Percentiles rank a stretch among this genome's conserved stretches.
phyloP scores from a whole-genome alignment of 2,797 vertebrate species.

The Dallia pectoralis region DNA sequence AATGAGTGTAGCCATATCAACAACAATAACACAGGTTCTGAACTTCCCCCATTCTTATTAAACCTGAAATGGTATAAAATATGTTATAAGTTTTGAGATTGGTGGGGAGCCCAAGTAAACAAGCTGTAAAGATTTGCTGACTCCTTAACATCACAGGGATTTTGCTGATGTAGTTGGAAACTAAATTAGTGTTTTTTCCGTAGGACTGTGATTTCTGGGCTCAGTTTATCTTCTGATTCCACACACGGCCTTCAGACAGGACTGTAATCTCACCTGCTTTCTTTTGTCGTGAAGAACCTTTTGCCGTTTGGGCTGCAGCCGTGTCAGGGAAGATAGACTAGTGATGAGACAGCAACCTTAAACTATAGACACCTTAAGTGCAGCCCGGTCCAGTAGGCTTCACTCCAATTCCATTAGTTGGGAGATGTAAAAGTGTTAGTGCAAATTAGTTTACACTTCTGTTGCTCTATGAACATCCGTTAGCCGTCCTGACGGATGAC shows the following conservation, averaged over 20 bases:
- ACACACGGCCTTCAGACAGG: neutral
- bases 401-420: neutral
- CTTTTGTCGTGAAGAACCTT: neutral
- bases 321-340: neutral
- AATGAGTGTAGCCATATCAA: neutral
- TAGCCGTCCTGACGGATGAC: too few relatives aligned
- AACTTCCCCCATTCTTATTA: neutral
- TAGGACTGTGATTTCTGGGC: neutral
- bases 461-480: neutral
- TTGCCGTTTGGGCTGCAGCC: neutral
- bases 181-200: neutral
- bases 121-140: neutral
- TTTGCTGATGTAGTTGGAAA: constrained; percentile 1
- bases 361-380: neutral
- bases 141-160: neutral
- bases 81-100: neutral
- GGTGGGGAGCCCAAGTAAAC: neutral
- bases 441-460: neutral
- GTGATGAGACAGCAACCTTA: constrained; percentile 1
- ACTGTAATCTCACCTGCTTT: neutral
- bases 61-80: neutral
- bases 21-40: neutral
- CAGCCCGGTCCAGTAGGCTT: neutral
- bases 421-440: neutral
- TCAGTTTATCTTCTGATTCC: neutral